A percentile compares a stretch with the other conserved stretches of the same genome.
Conservation (phyloP, 2,888 invertebrate species). For the Terebella lapidaria region DNA sequence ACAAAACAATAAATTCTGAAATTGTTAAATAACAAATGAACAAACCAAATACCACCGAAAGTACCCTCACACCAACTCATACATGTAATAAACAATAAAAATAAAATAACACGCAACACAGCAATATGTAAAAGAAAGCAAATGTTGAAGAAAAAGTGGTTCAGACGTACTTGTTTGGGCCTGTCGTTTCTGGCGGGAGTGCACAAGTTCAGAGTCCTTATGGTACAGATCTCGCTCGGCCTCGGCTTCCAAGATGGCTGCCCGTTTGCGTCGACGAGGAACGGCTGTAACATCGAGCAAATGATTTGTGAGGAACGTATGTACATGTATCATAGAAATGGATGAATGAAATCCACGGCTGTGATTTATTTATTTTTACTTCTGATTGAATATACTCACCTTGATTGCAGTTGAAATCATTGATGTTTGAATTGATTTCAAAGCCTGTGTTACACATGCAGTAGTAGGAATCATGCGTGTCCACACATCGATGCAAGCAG, state of each 20-base stretch:
- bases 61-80: too few species aligned
- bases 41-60: too few species aligned
- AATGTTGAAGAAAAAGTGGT: too few species aligned
- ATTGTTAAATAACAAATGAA: too few species aligned
- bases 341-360: too few species aligned
- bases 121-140: too few species aligned
- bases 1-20: too few species aligned
- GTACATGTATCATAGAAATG: neutral
- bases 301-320: neutral
- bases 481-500: conserved; percentile 20
- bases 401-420: neutral
- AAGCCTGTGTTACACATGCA: conserved; percentile 19
- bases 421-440: neutral
- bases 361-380: neutral
- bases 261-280: neutral
- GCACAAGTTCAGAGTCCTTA: neutral
- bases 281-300: neutral
- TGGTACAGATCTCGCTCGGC: neutral
- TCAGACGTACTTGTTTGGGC: neutral
- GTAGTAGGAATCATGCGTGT: conserved; percentile 18
- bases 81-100: too few species aligned
- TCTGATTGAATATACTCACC: neutral
- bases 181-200: neutral
- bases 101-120: too few species aligned
- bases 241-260: neutral